Evolutionary conservation across 2,113 vertebrate species (phyloP).

Genomic region (Emydura subglobosa): DNA sequence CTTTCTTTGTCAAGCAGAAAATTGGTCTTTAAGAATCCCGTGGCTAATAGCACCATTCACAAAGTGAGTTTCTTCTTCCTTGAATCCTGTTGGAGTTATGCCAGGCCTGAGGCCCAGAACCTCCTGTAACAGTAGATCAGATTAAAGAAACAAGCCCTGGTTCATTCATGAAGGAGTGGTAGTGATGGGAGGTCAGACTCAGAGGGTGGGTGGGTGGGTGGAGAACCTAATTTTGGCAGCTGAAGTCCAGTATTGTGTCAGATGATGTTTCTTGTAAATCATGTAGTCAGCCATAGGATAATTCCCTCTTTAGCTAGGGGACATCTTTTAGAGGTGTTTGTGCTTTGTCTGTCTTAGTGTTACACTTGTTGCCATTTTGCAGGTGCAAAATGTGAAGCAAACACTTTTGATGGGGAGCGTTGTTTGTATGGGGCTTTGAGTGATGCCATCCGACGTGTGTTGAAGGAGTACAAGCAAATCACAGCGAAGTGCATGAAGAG

Average conservation of each 20-base stretch:
- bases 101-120: background rate
- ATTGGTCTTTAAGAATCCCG: background rate
- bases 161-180: background rate
- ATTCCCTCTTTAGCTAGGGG: background rate
- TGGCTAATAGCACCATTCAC: background rate
- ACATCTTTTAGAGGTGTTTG: fast-evolving
- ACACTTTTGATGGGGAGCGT: conserved; percentile 95
- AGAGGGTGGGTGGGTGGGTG: background rate
- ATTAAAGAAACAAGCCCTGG: background rate
- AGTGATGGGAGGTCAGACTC: background rate
- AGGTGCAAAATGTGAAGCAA: conserved; percentile 96
- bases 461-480: conserved; percentile 96
- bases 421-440: conserved; percentile 94
- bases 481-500: conserved; percentile 89
- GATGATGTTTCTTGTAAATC: background rate
- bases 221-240: background rate
- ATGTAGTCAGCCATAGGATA: background rate
- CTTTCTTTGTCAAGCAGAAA: background rate
- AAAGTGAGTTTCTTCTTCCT: background rate
- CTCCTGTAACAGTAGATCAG: background rate
- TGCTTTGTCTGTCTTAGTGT: background rate
- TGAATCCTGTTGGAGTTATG: background rate
- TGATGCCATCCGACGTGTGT: conserved; percentile 88
- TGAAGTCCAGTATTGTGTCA: background rate
- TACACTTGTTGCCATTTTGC: background rate